Conservation (phyloP, 2,888 invertebrate species). For the Amphipoea lucens region DNA sequence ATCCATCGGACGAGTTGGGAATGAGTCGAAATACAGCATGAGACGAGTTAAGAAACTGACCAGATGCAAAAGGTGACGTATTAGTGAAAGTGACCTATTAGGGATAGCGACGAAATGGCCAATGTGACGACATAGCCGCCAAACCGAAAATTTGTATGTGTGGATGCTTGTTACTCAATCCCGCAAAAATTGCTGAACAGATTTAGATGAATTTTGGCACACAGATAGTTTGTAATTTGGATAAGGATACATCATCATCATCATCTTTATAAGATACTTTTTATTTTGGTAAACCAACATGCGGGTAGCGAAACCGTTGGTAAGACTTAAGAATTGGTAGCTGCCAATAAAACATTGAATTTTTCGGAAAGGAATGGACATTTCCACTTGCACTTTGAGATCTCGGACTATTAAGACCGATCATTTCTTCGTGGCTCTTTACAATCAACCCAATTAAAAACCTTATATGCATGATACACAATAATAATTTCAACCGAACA, state of each 20-base stretch:
- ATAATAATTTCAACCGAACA: constrained; percentile 54
- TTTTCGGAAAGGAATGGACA: background rate
- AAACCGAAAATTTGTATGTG: too few species aligned
- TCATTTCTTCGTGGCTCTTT: background rate
- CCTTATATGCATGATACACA: constrained; percentile 11
- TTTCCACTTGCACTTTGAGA: background rate
- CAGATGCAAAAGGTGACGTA: too few species aligned
- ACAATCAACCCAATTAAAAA: constrained; percentile 12
- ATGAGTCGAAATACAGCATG: too few species aligned
- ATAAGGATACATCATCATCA: background rate
- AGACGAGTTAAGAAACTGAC: too few species aligned
- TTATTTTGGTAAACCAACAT: background rate
- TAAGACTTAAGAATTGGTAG: background rate
- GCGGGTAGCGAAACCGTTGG: too few species aligned
- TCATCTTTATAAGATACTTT: background rate
- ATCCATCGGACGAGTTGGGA: too few species aligned
- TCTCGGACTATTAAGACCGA: background rate
- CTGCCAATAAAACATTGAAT: background rate
- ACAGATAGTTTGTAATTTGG: too few species aligned
- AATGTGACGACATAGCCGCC: too few species aligned
- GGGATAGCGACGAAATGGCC: too few species aligned
- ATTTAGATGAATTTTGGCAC: background rate
- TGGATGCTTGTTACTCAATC: too few species aligned
- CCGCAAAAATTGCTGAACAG: background rate
- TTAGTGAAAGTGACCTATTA: too few species aligned